Base-by-base conservation (phyloP, 1,140 invertebrate genomes). In the Drosophila setifemur region DNA sequence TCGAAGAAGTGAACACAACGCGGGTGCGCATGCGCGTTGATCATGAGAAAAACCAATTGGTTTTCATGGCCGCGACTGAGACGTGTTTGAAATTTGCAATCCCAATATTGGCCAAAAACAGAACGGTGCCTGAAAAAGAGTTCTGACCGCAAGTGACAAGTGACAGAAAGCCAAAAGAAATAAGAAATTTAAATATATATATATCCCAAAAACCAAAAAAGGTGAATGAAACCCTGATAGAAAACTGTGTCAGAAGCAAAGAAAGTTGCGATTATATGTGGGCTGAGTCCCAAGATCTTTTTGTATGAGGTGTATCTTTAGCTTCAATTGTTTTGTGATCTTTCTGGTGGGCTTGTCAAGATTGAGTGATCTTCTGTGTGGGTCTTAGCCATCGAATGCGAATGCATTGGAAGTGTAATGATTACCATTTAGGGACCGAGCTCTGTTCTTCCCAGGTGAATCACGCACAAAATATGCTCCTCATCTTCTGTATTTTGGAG, bases 171-270 rank as follows among this genome's bases (percentile, higher is more conserved):
- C 29, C 18, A 25, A 57, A 33, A 57, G 11, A 53, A 14, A 52
- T 29, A 54, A 48, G n/a, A 35, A 55, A 55, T 55, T 37, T 16
- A 50, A 66, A 43, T 39, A 52, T 39, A 28, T 3, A 33, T 14
- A 18, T 33, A 19, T n/a, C 9, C 25, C 40, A 42, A 14, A 37
- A 35, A 33, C 47, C 37, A 64, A 63, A 45, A 71, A 83, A 83
- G 78, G 78, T 83, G 79, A 83, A 78, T 73, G 79, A 78, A 66
- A 53, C 52, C 57, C 33, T 25, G n/a, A 42, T 3, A 54, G 57
- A 29, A 70, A 82, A 85, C 44, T 82, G 68, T 83, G 77, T 78
- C 77, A 83, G 69, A 77, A 47, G 33, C 40, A 83, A 83, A 85
- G 77, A 82, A 82, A 82, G 78, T 67, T 42, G 26, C 23, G 19